Evolutionary conservation across 2,888 invertebrate genomes (phyloP).

Genomic region (Luperina nickerlii): DNA sequence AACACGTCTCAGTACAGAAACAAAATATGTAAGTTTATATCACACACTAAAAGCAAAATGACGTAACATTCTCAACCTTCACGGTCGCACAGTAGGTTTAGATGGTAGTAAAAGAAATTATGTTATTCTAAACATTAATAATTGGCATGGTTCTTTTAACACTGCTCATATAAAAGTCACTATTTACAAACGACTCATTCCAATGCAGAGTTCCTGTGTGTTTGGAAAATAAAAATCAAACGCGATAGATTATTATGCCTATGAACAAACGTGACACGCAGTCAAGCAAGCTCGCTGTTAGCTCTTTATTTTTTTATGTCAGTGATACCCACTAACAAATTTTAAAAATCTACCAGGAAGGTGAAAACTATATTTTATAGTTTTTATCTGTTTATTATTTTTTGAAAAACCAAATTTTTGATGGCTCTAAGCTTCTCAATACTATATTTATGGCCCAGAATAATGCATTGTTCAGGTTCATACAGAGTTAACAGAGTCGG

Average conservation of each 20-base stretch:
- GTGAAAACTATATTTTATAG: background rate
- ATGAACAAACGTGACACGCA: conserved; percentile 90
- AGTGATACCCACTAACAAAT: conserved; percentile 58
- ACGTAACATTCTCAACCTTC: conserved; percentile 91
- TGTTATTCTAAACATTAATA: conserved; percentile 67
- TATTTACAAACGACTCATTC: conserved; percentile 73
- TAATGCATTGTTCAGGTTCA: background rate
- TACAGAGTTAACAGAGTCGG: background rate
- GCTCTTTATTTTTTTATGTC: conserved; percentile 72
- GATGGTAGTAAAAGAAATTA: conserved; percentile 78
- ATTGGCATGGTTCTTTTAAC: conserved; percentile 64
- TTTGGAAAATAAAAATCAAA: conserved; percentile 81
- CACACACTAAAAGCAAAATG: conserved; percentile 88
- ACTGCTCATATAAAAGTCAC: conserved; percentile 71
- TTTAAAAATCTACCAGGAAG: conserved; percentile 41
- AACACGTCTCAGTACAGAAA: conserved; percentile 78
- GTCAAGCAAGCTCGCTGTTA: conserved; percentile 86
- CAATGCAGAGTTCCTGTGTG: conserved; percentile 68
- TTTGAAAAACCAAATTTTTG: background rate
- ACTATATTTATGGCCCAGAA: background rate
- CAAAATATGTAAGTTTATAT: conserved; percentile 83
- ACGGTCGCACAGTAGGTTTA: conserved; percentile 88
- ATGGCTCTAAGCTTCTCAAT: background rate
- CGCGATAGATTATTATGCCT: conserved; percentile 84
- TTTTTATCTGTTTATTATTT: too few species aligned